Conservation (phyloP, 2,797 vertebrate species). For the Sphenopsis melanotis region DNA sequence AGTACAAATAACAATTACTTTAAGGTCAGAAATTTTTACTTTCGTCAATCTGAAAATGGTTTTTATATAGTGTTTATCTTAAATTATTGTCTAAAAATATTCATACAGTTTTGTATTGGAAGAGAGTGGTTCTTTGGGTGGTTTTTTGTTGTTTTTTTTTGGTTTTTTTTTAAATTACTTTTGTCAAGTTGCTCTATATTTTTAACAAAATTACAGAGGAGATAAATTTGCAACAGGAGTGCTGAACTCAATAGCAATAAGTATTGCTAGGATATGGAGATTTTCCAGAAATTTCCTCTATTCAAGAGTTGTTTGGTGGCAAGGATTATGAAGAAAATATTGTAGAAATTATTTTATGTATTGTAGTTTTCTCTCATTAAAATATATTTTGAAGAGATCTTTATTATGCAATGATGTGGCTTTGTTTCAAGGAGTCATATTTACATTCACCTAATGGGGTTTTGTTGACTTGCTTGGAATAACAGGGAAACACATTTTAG, state of each 20-base stretch:
- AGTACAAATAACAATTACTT: not conserved
- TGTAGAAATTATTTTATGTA: not conserved
- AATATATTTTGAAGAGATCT: not conserved
- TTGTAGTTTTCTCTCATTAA: conserved; percentile 26
- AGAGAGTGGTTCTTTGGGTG: accelerated
- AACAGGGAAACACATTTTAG: not conserved
- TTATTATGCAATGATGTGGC: not conserved
- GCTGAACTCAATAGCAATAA: not conserved
- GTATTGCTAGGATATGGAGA: not conserved
- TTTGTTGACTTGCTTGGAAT: not conserved
- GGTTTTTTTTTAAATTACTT: not conserved
- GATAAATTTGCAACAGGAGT: not conserved
- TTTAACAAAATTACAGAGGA: not conserved
- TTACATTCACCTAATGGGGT: not conserved
- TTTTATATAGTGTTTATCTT: not conserved
- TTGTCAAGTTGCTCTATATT: not conserved
- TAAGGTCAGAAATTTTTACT: not conserved
- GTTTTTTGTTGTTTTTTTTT: not conserved
- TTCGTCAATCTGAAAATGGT: not conserved
- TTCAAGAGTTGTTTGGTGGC: not conserved
- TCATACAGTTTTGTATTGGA: not conserved
- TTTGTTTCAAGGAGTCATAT: conserved; percentile 29
- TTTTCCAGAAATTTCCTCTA: not conserved
- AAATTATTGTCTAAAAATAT: not conserved
- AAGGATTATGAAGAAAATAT: not conserved